Evolutionary conservation across 2,797 vertebrate genomes (phyloP).

Genomic region (Channallabes apus): DNA sequence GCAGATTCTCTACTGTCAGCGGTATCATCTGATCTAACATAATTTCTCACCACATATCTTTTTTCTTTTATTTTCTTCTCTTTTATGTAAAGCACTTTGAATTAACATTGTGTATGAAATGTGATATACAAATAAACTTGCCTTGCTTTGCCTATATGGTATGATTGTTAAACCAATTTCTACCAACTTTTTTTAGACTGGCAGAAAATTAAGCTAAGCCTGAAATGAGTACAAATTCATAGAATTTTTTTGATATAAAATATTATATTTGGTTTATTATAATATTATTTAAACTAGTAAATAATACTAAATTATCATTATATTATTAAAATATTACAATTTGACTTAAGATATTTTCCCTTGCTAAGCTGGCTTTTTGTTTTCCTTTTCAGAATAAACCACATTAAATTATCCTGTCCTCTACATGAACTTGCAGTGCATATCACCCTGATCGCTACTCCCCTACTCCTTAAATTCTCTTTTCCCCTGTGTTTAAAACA

Average conservation of each 20-base stretch:
- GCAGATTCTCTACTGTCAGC: background rate
- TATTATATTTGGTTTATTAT: background rate
- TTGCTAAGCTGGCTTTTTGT: background rate
- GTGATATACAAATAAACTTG: too few relatives aligned
- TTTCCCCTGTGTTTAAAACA: conserved; percentile 17
- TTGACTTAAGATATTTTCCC: background rate
- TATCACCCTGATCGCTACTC: background rate
- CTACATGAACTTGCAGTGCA: background rate
- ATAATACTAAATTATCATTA: background rate
- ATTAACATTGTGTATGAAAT: background rate
- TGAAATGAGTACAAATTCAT: background rate
- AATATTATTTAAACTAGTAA: background rate
- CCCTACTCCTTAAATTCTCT: background rate
- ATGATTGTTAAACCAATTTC: background rate
- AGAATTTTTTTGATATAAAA: background rate
- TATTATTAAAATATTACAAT: background rate
- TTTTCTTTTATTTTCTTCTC: too few relatives aligned
- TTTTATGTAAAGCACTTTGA: background rate
- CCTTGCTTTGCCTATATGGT: background rate
- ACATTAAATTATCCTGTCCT: background rate
- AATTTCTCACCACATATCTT: too few relatives aligned
- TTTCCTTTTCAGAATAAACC: background rate
- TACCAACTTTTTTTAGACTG: background rate
- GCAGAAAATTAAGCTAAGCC: background rate
- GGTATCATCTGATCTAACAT: background rate